phyloP scores from a whole-genome alignment of 2,888 invertebrate genomes.

The Zhengitettix transpicula region DNA sequence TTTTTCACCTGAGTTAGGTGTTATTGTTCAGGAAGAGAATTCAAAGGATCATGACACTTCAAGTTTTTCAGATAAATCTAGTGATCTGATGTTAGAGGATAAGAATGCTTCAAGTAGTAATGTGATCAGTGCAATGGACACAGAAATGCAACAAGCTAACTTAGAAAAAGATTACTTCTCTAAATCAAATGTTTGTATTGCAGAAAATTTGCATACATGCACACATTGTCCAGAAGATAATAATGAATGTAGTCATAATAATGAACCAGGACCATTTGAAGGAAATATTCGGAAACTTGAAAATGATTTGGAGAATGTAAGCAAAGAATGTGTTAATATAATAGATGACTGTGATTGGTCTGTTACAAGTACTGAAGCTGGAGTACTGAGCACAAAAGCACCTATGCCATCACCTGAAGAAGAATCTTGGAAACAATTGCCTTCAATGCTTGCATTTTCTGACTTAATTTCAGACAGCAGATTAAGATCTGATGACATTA shows the following conservation, averaged over 20 bases:
- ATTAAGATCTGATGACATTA: conserved; percentile 12
- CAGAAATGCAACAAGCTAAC: no score
- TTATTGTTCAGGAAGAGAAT: no score
- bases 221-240: not conserved
- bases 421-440: conserved; percentile 25
- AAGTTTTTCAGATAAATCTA: no score
- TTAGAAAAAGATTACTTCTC: no score
- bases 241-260: not conserved
- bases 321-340: not conserved
- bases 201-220: no score
- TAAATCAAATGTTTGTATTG: no score
- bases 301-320: no score
- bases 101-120: no score
- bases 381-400: conserved; percentile 15
- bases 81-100: no score
- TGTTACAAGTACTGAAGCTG: conserved; percentile 3
- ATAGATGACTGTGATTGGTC: conserved; percentile 6
- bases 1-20: no score
- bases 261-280: not conserved
- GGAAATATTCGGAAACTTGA: not conserved
- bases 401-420: conserved; percentile 28
- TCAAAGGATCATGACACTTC: no score
- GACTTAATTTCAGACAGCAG: conserved; percentile 10
- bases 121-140: no score
- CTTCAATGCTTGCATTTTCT: conserved; percentile 20